phyloP scores from a whole-genome alignment of 2,888 invertebrate genomes.

The Balanococcus diminutus region DNA sequence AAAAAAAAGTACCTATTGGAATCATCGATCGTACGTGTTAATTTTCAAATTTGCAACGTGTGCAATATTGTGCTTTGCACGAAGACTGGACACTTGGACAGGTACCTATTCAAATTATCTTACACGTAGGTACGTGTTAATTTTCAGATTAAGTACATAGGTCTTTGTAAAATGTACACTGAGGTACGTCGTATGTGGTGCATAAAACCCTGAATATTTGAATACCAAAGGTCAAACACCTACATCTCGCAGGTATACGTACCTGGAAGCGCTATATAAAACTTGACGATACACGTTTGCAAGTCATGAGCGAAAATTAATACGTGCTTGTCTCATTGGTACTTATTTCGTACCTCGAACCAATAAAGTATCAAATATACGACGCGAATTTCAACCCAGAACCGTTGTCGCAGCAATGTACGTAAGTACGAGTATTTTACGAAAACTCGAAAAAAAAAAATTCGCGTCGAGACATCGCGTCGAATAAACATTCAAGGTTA shows the following conservation, averaged over 20 bases:
- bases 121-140: background rate
- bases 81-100: background rate
- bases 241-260: background rate
- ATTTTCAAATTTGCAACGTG: no score
- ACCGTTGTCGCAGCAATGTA: no score
- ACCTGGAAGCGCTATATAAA: background rate
- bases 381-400: background rate
- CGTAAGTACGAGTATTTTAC: background rate
- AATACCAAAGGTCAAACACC: conserved; percentile 36
- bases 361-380: background rate
- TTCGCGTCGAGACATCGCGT: background rate
- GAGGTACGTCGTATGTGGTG: background rate
- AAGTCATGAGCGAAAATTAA: conserved; percentile 23
- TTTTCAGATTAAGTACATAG: background rate
- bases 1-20: background rate
- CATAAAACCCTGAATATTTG: background rate
- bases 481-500: background rate
- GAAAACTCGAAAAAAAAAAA: background rate
- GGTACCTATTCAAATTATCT: background rate
- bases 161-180: background rate
- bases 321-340: background rate
- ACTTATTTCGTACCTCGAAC: background rate
- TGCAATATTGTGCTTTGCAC: no score
- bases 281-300: background rate
- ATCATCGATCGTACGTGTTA: no score